These are phyloP conservation scores for Rhinogobio ventralis DNA, from an alignment of 2,797 vertebrate species.

Conservation along the genomic window DNA sequence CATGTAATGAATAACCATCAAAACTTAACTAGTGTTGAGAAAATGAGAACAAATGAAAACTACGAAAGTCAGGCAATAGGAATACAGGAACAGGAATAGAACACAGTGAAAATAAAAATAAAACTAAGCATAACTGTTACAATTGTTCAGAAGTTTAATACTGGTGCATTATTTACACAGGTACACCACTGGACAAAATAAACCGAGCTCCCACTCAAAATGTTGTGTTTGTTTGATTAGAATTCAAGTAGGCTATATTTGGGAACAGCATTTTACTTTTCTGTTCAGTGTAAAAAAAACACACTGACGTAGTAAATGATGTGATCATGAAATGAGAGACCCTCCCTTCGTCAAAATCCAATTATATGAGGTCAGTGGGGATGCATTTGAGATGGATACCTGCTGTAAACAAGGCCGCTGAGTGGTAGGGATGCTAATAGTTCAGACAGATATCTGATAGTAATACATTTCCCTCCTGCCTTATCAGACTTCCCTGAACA, in stretches of 20 bases:
- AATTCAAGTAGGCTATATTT: neutral
- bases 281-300: neutral
- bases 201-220: neutral
- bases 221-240: neutral
- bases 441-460: conserved; percentile 20
- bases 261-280: neutral
- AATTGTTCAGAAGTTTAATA: neutral
- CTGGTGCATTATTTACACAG: neutral
- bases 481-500: conserved; percentile 34
- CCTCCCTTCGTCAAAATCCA: neutral
- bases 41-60: neutral
- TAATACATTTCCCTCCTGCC: conserved; percentile 9
- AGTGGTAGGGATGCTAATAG: neutral
- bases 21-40: neutral
- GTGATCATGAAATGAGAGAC: conserved; percentile 1
- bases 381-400: conserved; percentile 14
- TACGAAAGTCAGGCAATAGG: neutral
- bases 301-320: neutral
- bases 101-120: neutral
- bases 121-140: neutral
- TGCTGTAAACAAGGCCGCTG: neutral
- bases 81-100: neutral
- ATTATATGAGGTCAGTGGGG: neutral
- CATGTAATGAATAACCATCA: neutral
- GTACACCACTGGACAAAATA: neutral